phyloP scores from a whole-genome alignment of 2,113 vertebrate genomes.

The Etheostoma cragini region DNA sequence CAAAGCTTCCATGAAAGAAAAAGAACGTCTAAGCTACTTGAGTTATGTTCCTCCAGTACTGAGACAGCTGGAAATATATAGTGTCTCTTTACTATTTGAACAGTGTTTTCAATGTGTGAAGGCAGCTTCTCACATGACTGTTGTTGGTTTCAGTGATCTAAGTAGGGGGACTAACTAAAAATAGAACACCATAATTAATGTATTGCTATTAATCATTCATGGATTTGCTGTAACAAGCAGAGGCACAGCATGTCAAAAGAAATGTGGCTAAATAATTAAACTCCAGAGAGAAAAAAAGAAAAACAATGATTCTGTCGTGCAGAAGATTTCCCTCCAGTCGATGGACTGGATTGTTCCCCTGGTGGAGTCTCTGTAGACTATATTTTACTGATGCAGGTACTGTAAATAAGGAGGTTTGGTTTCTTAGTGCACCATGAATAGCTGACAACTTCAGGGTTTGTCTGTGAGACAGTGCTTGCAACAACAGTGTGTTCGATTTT shows the following conservation, averaged over 20 bases:
- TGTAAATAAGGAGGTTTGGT: not conserved
- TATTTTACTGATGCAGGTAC: not conserved
- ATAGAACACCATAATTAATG: constrained; percentile 67
- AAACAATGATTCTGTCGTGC: constrained; percentile 17
- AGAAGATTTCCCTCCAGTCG: not conserved
- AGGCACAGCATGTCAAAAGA: constrained; percentile 66
- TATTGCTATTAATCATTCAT: constrained; percentile 71
- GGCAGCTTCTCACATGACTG: not conserved
- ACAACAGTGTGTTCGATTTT: not conserved
- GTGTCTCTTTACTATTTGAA: not conserved
- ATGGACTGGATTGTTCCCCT: not conserved
- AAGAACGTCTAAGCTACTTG: not conserved
- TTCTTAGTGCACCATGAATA: not conserved
- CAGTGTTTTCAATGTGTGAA: not conserved
- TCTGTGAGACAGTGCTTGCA: constrained; percentile 24
- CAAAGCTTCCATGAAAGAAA: not conserved
- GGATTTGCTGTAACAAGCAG: constrained; percentile 66
- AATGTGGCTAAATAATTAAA: constrained; percentile 74
- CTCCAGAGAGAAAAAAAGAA: not conserved
- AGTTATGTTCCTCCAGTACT: not conserved
- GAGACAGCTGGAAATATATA: not conserved
- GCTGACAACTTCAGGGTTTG: constrained; percentile 8
- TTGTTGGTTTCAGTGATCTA: constrained; percentile 32
- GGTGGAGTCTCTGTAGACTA: not conserved
- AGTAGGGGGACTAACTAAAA: constrained; percentile 54